These are phyloP conservation scores for Thereva unica DNA, from an alignment of 2,888 invertebrate genomes.

Conservation along the genomic window DNA sequence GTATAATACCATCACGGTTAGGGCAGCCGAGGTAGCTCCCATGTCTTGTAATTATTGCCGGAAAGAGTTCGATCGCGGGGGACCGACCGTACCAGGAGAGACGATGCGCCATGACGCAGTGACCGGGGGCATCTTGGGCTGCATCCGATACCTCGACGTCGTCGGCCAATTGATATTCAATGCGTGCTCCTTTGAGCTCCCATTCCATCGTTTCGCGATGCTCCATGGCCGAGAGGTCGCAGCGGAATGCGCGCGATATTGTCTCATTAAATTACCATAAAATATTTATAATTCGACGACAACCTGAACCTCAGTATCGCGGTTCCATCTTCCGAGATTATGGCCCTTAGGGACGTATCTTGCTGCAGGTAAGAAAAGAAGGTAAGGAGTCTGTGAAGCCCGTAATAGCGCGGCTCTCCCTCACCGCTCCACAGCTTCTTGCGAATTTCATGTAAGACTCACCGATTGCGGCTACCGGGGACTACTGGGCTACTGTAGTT, in stretches of 20 bases:
- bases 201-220: background rate
- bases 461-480: too few relatives aligned
- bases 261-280: constrained; percentile 41
- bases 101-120: too few relatives aligned
- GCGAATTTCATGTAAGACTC: constrained; percentile 16
- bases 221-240: background rate
- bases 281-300: constrained; percentile 40
- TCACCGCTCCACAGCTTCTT: background rate
- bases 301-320: constrained; percentile 21
- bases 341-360: constrained; percentile 31
- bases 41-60: constrained; percentile 7
- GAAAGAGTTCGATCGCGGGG: constrained; percentile 7
- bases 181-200: background rate
- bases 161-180: constrained; percentile 21
- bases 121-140: too few relatives aligned
- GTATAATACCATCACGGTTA: too few relatives aligned
- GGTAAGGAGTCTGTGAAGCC: background rate
- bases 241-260: constrained; percentile 28
- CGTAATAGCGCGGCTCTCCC: constrained; percentile 8
- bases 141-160: too few relatives aligned
- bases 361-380: background rate
- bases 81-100: too few relatives aligned
- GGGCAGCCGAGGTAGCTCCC: background rate
- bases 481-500: constrained; percentile 22
- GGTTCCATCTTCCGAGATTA: constrained; percentile 29